Evolutionary conservation across 2,888 invertebrate genomes (phyloP).

Genomic region (Antheraea yamamai): DNA sequence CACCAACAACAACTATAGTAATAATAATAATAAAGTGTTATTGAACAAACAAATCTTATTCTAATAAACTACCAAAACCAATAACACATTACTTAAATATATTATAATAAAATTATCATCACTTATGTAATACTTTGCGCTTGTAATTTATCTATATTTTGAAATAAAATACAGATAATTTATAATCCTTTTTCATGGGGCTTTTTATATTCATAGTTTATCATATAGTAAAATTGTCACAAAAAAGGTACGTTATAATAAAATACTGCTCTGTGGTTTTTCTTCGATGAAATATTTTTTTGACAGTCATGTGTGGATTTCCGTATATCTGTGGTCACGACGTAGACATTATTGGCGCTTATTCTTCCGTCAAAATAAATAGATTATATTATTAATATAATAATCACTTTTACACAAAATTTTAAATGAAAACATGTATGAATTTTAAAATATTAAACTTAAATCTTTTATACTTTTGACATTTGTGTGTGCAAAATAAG

Average conservation of each 20-base stretch:
- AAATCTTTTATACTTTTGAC: no score
- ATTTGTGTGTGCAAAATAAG: no score
- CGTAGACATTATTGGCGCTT: no score
- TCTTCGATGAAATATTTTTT: background rate
- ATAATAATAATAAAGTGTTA: slow-evolving; percentile 11
- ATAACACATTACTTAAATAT: slow-evolving; percentile 36
- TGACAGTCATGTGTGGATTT: background rate
- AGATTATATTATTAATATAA: no score
- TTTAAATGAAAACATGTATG: no score
- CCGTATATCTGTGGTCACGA: background rate
- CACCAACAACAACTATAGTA: background rate
- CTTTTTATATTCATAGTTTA: background rate
- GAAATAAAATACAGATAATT: background rate
- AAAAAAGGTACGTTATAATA: background rate
- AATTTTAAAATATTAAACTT: no score
- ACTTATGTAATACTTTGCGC: slow-evolving; percentile 25
- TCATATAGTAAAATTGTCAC: background rate
- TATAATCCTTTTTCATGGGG: background rate
- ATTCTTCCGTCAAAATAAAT: no score
- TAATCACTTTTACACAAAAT: no score
- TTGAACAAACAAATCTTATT: slow-evolving; percentile 38
- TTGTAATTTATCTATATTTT: slow-evolving; percentile 12
- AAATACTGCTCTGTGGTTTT: background rate
- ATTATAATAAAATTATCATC: slow-evolving; percentile 24
- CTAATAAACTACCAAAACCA: slow-evolving; percentile 53